Evolutionary conservation across 2,797 vertebrate species (phyloP), one percentile per base, ranked within the genome.

Genomic region (Monodelphis domestica): DNA sequence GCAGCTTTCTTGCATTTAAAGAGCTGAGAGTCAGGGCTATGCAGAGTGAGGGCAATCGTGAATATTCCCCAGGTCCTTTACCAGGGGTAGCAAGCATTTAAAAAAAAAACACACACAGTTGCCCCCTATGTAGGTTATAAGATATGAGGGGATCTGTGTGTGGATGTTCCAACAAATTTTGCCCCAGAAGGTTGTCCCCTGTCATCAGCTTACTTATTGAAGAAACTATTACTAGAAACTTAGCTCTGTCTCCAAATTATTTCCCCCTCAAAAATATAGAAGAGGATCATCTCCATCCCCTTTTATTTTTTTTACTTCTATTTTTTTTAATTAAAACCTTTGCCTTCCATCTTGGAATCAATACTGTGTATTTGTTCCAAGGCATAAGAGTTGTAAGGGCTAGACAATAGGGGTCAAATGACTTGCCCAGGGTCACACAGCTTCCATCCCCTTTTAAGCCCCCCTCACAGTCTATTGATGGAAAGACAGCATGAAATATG

Each of bases 1-100:
- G 97, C 98, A 98, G 97, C 38, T 0, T 97, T 96, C 95, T 91
- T 96, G 96, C 98, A 93, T 97, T 97, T 95, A 96, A 90, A 95
- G 45, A 92, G 84, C 52, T 52, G 88, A 56, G 38, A 9, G n/a
- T 38, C 70, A 26, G 21, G 92, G 54, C 63, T 94, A 94, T 95
- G 70, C 70, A 45, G 38, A 84, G 38, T 12, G 5, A 50, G 17
- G 33, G 21, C 89, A 88, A 54, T 63, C 90, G 12, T 53, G 54
- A 26, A 38, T 45, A 17, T 1, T 17, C 2, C 0, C 28, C 21
- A 53, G 59, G 26, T 87, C 33, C 55, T 89, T 70, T 88, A 3
- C 30, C 2, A 63, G 51, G 29, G 11, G 0, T 53, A 51, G 50
- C 56, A 57, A 24, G 55, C 15, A 91, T n/a, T n/a, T 45, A 53